Percentiles rank a stretch among this genome's conserved stretches.
These are phyloP conservation scores for Acrocephalus arundinaceus DNA, from an alignment of 2,113 vertebrate genomes.

Conservation along the genomic window DNA sequence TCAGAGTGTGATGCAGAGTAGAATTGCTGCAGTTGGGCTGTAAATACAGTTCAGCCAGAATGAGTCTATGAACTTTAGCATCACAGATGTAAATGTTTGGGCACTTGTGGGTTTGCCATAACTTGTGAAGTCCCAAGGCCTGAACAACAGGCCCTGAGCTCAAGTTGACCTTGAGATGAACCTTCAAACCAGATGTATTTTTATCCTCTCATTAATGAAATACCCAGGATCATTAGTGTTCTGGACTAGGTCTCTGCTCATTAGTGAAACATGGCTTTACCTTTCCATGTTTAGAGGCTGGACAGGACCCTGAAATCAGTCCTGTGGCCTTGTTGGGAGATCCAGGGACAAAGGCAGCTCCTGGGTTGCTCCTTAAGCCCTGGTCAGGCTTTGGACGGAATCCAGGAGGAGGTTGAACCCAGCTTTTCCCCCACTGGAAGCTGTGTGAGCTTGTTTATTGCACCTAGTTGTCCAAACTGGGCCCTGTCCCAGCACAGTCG, in stretches of 20 bases:
- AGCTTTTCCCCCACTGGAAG: too few relatives aligned
- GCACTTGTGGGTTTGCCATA: not conserved
- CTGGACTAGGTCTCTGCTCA: not conserved
- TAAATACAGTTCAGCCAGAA: not conserved
- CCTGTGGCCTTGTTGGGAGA: too few relatives aligned
- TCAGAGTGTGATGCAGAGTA: too few relatives aligned
- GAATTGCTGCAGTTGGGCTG: not conserved
- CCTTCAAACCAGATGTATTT: not conserved
- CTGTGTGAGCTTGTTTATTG: too few relatives aligned
- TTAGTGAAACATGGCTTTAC: not conserved
- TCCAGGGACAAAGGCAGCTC: too few relatives aligned
- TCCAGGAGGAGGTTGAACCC: too few relatives aligned
- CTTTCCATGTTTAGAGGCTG: not conserved
- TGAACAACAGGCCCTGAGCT: not conserved
- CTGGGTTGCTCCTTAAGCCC: too few relatives aligned
- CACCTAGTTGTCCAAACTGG: too few relatives aligned
- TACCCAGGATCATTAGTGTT: not conserved
- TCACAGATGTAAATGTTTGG: not conserved
- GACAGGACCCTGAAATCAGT: not conserved
- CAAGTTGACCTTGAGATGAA: not conserved
- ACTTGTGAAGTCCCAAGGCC: not conserved
- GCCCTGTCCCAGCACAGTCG: too few relatives aligned
- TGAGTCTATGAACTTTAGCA: not conserved
- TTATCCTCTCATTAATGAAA: not conserved
- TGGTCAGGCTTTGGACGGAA: too few relatives aligned